Percentiles rank a stretch among this genome's conserved stretches.
Evolutionary conservation across 2,888 invertebrate species (phyloP).

Genomic region (Hesperia comma): DNA sequence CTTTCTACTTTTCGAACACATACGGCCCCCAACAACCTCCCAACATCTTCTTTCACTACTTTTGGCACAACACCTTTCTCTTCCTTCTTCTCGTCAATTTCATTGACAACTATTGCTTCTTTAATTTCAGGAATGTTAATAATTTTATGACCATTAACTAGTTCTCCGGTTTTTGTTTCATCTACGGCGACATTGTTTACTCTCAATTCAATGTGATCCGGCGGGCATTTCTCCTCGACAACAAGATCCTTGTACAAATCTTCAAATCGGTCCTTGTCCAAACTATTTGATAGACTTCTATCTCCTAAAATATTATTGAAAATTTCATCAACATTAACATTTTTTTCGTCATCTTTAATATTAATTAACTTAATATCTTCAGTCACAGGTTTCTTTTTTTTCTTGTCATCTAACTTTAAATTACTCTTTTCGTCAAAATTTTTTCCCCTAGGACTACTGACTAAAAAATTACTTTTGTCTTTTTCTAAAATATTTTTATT

Average conservation of each 20-base stretch:
- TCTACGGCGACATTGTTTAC: constrained; percentile 52
- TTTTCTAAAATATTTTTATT: constrained; percentile 77
- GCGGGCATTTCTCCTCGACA: constrained; percentile 49
- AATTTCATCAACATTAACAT: constrained; percentile 66
- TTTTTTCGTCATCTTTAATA: constrained; percentile 48
- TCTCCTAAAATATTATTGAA: constrained; percentile 70
- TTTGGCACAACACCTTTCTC: constrained; percentile 75
- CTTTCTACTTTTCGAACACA: constrained; percentile 81
- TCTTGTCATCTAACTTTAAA: constrained; percentile 59
- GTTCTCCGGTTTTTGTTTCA: constrained; percentile 50
- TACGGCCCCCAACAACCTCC: constrained; percentile 73
- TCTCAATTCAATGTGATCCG: constrained; percentile 53
- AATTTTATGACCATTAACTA: constrained; percentile 66
- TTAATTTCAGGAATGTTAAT: constrained; percentile 61
- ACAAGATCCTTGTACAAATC: constrained; percentile 72
- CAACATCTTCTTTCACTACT: constrained; percentile 61
- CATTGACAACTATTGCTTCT: constrained; percentile 57
- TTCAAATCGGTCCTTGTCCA: constrained; percentile 69
- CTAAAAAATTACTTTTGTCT: constrained; percentile 76
- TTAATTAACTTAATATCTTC: constrained; percentile 58
- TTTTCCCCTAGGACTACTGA: constrained; percentile 71
- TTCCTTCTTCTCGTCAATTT: constrained; percentile 58
- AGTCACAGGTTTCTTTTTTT: constrained; percentile 52
- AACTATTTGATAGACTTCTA: constrained; percentile 58
- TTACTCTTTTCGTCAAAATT: constrained; percentile 61